Conservation (phyloP, 2,888 invertebrate species). For the Tiliacea aurago region DNA sequence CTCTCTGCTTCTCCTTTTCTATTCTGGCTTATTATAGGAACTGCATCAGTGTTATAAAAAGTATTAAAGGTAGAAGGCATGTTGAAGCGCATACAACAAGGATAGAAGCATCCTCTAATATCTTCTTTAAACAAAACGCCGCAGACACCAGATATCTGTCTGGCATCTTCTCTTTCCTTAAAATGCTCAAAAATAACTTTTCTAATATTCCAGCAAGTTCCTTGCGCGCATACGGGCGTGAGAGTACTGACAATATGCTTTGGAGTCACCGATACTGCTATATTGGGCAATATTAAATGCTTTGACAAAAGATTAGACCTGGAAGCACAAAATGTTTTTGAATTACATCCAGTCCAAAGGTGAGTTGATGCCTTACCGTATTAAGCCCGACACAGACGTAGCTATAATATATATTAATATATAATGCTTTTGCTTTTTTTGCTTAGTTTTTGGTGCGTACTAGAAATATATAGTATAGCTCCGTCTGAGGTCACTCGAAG, state of each 20-base stretch:
- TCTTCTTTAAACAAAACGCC: not conserved
- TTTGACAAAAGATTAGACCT: slow-evolving; percentile 15
- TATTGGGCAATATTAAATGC: slow-evolving; percentile 25
- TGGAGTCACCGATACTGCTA: slow-evolving; percentile 44
- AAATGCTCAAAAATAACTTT: not conserved
- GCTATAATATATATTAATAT: no score
- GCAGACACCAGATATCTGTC: not conserved
- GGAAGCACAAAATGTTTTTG: slow-evolving; percentile 13
- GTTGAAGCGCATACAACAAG: not conserved
- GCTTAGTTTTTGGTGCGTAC: no score
- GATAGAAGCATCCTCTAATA: no score
- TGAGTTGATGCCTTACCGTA: not conserved
- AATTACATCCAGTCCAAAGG: slow-evolving; percentile 31
- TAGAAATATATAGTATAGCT: no score
- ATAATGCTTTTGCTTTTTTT: no score
- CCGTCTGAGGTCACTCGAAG: no score
- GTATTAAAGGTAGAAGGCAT: not conserved
- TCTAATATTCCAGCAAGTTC: slow-evolving; percentile 27
- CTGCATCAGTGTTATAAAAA: not conserved
- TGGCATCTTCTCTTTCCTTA: not conserved
- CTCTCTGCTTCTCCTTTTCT: no score
- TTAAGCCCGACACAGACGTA: no score
- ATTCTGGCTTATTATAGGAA: not conserved
- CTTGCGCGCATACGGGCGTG: slow-evolving; percentile 43
- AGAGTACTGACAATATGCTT: slow-evolving; percentile 47